Evolutionary conservation across 2,113 vertebrate genomes (phyloP).

Genomic region (Ptychochromis oligacanthus): DNA sequence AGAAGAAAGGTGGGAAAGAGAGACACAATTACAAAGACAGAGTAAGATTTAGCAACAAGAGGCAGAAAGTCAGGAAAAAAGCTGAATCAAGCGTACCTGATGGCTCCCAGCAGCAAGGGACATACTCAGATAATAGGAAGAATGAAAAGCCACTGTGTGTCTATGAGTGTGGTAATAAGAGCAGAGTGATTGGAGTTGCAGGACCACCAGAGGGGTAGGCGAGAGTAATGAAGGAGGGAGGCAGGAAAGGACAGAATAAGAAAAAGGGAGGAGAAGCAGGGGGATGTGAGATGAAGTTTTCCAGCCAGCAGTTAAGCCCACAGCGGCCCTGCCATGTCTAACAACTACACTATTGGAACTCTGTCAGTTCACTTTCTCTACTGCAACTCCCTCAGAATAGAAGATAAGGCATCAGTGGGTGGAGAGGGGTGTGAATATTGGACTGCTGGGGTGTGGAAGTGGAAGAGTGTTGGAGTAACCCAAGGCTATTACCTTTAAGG

Average conservation of each 20-base stretch:
- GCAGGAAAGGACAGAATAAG: constrained; percentile 52
- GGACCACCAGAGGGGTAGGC: constrained; percentile 62
- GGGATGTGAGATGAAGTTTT: constrained; percentile 59
- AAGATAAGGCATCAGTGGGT: constrained; percentile 13
- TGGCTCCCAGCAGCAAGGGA: constrained; percentile 39
- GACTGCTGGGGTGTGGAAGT: background rate
- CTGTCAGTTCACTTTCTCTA: constrained; percentile 51
- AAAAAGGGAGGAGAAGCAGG: constrained; percentile 24
- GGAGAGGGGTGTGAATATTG: background rate
- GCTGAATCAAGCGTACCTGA: constrained; percentile 42
- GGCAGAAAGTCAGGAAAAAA: constrained; percentile 23
- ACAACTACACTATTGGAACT: constrained; percentile 64
- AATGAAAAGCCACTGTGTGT: constrained; percentile 30
- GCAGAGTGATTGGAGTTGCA: constrained; percentile 62
- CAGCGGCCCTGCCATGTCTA: constrained; percentile 55
- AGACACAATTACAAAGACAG: constrained; percentile 16
- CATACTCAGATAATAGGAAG: constrained; percentile 51
- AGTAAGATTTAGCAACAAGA: constrained; percentile 42
- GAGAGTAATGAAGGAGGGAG: constrained; percentile 52
- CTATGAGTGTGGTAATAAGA: constrained; percentile 53
- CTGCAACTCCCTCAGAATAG: constrained; percentile 32
- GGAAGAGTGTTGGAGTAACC: background rate
- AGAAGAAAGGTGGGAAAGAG: constrained; percentile 37
- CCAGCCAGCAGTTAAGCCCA: constrained; percentile 56
- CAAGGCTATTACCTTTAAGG: constrained; percentile 12